These are phyloP conservation scores for Melanostigma gelatinosum DNA, from an alignment of 2,113 vertebrate species.

Conservation along the genomic window DNA sequence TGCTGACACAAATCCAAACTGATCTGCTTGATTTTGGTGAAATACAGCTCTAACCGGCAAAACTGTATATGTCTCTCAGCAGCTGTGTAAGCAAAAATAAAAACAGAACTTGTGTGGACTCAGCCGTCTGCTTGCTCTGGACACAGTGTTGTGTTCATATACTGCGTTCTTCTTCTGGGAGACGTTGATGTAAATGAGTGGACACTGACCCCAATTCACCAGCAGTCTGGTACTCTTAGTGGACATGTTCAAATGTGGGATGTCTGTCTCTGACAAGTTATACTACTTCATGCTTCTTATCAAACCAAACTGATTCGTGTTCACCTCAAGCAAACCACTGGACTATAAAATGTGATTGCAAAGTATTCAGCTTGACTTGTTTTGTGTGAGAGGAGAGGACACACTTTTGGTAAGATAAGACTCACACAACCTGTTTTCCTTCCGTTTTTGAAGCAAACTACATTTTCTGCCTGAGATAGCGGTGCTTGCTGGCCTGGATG, in stretches of 20 bases:
- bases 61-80: conserved; percentile 20
- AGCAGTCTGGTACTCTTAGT: conserved; percentile 3
- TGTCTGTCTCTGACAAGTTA: conserved; percentile 30
- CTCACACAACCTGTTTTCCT: conserved; percentile 33
- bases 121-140: conserved; percentile 1
- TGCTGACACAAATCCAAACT: conserved; percentile 75
- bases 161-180: conserved; percentile 14
- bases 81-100: conserved; percentile 38
- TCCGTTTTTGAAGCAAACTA: conserved; percentile 44
- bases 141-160: conserved; percentile 8
- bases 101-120: conserved; percentile 13
- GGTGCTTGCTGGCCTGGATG: conserved; percentile 27
- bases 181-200: conserved; percentile 35
- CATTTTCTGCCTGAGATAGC: conserved; percentile 48
- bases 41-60: conserved; percentile 26
- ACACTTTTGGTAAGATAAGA: conserved; percentile 32
- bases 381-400: conserved; percentile 8
- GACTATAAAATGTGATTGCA: conserved; percentile 46
- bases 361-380: conserved; percentile 29
- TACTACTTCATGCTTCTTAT: conserved; percentile 29
- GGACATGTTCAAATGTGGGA: conserved; percentile 35
- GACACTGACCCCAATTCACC: conserved; percentile 48
- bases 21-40: conserved; percentile 57
- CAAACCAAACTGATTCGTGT: conserved; percentile 38
- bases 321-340: conserved; percentile 27